Evolutionary conservation across 2,113 vertebrate species (phyloP), one percentile per base, ranked within the genome.

Genomic region (Eonycteris spelaea): DNA sequence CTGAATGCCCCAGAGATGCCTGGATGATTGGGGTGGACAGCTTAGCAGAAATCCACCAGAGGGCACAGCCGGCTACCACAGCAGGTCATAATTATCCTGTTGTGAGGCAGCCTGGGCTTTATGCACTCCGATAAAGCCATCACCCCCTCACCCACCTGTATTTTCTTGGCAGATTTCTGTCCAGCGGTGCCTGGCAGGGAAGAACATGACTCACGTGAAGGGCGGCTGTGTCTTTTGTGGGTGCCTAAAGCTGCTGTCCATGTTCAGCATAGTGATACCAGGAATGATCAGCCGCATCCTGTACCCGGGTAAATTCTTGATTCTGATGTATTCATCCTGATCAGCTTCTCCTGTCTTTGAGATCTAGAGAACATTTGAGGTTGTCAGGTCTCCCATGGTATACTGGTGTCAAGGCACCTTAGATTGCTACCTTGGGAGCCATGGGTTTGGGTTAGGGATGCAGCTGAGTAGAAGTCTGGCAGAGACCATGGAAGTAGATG

Each of bases 271-370:
- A 0, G 94, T 96, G 48, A 86, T 95, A 38, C 96, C 86, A 0
- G 96, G 97, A 3, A 97, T 97, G 97, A 75, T 95, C 94, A 97
- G 97, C 92, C 94, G 51, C 0, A 2, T 86, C 74, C 38, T 96
- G n/a, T 95, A 59, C 78, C 13, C 86, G 7, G 83, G 97, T 96
- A 16, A 75, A 24, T 9, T 15, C 75, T 30, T 18, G 4, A 63
- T 55, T 45, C 67, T 10, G 33, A 40, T 19, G 9, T 6, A 5
- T 5, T 70, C 51, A 35, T 5, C 7, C 43, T 3, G 12, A 14
- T 33, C 18, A 8, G 0, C 80, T 40, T 33, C 24, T 35, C 22
- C 14, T 65, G 21, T 45, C 48, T 53, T 1, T 59, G 5, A 13
- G 30, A n/a, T 21, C 16, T 11, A 16, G 40, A 74, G 22, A 6